phyloP scores from a whole-genome alignment of 2,797 vertebrate genomes.

The Phrynocephalus forsythii region DNA sequence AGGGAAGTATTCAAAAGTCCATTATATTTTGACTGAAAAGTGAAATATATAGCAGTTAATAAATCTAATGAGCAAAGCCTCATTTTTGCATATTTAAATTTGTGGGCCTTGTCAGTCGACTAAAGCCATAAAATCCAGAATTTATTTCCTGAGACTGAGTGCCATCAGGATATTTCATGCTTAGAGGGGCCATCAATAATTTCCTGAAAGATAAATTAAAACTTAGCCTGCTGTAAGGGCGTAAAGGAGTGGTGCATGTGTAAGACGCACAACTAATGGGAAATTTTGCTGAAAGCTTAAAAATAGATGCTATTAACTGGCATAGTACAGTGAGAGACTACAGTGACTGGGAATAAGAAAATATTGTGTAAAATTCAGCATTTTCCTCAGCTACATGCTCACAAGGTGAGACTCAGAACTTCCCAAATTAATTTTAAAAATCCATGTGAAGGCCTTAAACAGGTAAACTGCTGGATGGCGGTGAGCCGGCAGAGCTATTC shows the following conservation, averaged over 20 bases:
- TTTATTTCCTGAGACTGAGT: not conserved
- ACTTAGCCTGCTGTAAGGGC: not conserved
- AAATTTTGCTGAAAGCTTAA: not conserved
- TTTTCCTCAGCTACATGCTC: not conserved
- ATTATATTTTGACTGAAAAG: not conserved
- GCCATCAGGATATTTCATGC: conserved; percentile 8
- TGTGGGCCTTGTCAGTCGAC: not conserved
- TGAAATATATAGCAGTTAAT: conserved; percentile 2
- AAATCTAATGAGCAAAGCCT: not conserved
- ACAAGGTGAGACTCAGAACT: not conserved
- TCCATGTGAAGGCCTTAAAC: not conserved
- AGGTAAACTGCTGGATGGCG: not conserved
- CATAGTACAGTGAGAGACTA: not conserved
- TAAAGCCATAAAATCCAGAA: conserved; percentile 5
- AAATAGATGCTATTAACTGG: not conserved
- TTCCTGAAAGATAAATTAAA: conserved; percentile 19
- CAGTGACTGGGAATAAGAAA: not conserved
- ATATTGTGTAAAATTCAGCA: not conserved
- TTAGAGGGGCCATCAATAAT: not conserved
- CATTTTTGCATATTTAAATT: conserved; percentile 15
- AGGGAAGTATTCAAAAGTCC: not conserved
- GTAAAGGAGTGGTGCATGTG: not conserved
- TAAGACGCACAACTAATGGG: not conserved
- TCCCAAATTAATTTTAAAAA: not conserved
- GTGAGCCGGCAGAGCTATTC: too few species aligned